Conservation (phyloP, 2,888 invertebrate genomes). For the Cosmia pyralina region DNA sequence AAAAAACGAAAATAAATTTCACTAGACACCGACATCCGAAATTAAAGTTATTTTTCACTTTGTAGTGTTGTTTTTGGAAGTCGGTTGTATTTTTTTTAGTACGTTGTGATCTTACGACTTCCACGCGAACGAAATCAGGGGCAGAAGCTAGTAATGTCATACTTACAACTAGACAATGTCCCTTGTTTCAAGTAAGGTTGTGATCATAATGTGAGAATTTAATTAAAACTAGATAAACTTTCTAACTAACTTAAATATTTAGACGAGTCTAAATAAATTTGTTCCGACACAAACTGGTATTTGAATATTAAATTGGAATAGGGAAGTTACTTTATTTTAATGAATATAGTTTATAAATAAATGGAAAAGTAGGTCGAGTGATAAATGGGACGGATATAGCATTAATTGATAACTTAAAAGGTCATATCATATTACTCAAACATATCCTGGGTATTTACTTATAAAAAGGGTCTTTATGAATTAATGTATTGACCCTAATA, state of each 20-base stretch:
- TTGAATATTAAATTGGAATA: slow-evolving; percentile 3
- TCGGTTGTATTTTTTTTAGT: no score
- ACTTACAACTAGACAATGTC: background rate
- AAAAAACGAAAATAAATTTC: no score
- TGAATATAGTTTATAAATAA: slow-evolving; percentile 1
- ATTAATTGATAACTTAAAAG: background rate
- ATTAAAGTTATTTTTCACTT: no score
- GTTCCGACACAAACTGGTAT: background rate
- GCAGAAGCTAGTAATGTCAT: no score
- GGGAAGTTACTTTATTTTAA: background rate
- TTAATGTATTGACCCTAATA: background rate
- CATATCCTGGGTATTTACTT: background rate
- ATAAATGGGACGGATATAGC: background rate
- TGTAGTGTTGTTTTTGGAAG: no score
- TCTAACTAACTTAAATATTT: slow-evolving; percentile 23
- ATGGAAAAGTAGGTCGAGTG: background rate
- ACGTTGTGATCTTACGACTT: no score
- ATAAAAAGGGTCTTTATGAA: background rate
- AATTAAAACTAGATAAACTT: slow-evolving; percentile 22
- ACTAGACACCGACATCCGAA: no score
- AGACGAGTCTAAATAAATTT: slow-evolving; percentile 20
- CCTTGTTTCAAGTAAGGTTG: slow-evolving; percentile 7
- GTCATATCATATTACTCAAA: no score
- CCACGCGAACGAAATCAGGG: no score
- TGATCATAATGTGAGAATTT: background rate